Percentiles rank a stretch among this genome's conserved stretches.
phyloP scores from a whole-genome alignment of 1,140 invertebrate genomes.

The Diuraphis noxia region DNA sequence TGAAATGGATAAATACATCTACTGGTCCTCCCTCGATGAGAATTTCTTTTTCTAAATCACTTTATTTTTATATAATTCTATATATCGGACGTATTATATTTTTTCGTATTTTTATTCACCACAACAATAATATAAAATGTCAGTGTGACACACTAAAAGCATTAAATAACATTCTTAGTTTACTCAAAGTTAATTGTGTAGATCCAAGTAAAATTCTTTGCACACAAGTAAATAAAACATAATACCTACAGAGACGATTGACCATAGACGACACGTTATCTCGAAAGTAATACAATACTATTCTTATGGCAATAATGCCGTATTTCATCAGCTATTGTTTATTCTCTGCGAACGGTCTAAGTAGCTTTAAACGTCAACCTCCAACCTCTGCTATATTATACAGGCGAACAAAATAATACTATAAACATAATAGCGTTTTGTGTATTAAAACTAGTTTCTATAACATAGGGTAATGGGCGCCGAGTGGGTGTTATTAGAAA shows the following conservation, averaged over 20 bases:
- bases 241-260: background rate
- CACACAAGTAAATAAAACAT: background rate
- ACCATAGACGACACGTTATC: background rate
- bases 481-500: too few relatives aligned
- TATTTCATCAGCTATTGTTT: background rate
- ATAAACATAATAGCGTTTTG: background rate
- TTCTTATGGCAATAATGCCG: background rate
- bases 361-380: background rate
- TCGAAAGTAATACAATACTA: background rate
- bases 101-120: background rate
- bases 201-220: background rate
- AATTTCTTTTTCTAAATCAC: too few relatives aligned
- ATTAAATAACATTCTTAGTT: background rate
- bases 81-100: background rate
- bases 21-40: too few relatives aligned
- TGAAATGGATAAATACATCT: background rate
- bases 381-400: background rate
- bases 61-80: too few relatives aligned
- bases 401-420: background rate
- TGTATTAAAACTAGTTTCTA: background rate
- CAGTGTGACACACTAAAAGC: background rate
- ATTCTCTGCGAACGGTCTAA: background rate
- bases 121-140: background rate
- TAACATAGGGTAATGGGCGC: background rate
- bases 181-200: background rate